A percentile compares a stretch with the other conserved stretches of the same genome.
phyloP scores from a whole-genome alignment of 2,113 vertebrate species.

The Sander vitreus region DNA sequence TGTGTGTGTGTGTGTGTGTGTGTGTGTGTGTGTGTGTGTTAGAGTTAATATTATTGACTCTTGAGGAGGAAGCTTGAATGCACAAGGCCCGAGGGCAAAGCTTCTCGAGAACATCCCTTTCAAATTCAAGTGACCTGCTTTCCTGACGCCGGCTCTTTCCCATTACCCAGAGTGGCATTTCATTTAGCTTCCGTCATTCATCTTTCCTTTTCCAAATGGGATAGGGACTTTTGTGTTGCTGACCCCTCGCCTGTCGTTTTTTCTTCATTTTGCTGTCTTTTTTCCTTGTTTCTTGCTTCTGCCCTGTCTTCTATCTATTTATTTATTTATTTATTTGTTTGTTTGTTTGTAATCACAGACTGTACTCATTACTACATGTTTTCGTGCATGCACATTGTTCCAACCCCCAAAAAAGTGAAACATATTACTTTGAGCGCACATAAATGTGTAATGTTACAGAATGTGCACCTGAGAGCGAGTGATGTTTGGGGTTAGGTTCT shows the following conservation, averaged over 20 bases:
- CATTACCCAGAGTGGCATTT: conserved; percentile 80
- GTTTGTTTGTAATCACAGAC: neutral
- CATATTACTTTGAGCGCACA: neutral
- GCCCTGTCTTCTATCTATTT: neutral
- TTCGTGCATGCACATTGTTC: neutral
- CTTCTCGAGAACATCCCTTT: conserved; percentile 79
- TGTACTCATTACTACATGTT: neutral
- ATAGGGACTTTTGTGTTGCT: conserved; percentile 28
- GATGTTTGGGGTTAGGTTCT: conserved; percentile 55
- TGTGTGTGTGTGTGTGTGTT: conserved; percentile 27
- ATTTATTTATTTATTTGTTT: neutral
- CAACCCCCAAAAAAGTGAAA: neutral
- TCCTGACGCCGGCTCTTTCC: conserved; percentile 62
- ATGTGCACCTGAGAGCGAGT: conserved; percentile 25
- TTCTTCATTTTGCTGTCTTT: neutral
- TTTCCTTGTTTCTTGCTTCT: neutral
- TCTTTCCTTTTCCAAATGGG: conserved; percentile 64
- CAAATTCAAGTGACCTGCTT: conserved; percentile 82
- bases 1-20: conserved; percentile 30
- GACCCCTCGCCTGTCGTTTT: conserved; percentile 28
- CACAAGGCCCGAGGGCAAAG: conserved; percentile 65
- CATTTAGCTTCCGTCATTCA: conserved; percentile 80
- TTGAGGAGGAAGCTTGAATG: conserved; percentile 61
- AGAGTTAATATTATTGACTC: conserved; percentile 67
- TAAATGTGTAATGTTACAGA: conserved; percentile 9